Conservation (phyloP, 2,113 vertebrate species). For the Mormyrus lacerda region DNA sequence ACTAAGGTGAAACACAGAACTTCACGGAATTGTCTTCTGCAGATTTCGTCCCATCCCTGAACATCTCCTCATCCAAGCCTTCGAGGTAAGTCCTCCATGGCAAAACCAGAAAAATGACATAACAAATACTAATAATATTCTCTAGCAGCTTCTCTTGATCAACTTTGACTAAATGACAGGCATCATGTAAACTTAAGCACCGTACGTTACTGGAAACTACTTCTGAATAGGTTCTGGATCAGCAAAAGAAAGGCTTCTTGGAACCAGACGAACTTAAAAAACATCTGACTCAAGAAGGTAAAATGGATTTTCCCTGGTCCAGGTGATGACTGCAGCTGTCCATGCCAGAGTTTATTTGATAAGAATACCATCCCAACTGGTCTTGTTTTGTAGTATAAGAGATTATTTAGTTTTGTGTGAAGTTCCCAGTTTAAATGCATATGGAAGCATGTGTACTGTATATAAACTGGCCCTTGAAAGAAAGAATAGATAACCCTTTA, state of each 20-base stretch:
- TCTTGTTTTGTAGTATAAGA: not conserved
- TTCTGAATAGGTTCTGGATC: conserved; percentile 73
- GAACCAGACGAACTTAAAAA: conserved; percentile 72
- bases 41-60: conserved; percentile 78
- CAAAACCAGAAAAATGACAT: not conserved
- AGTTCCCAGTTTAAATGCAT: not conserved
- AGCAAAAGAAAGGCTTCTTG: conserved; percentile 71
- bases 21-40: conserved; percentile 17
- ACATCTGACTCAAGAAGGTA: conserved; percentile 85
- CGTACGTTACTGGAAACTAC: not conserved
- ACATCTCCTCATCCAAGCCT: conserved; percentile 77
- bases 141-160: not conserved
- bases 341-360: not conserved
- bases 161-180: not conserved
- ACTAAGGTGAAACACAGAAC: not conserved
- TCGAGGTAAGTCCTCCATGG: conserved; percentile 65
- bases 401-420: not conserved
- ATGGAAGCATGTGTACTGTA: not conserved
- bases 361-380: not conserved
- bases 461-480: not conserved
- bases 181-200: not conserved
- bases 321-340: not conserved
- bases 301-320: not conserved
- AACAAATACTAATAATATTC: not conserved
- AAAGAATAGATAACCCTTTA: not conserved